A percentile compares a stretch with the other conserved stretches of the same genome.
phyloP scores from a whole-genome alignment of 2,113 vertebrate species.

The Tenrec ecaudatus region DNA sequence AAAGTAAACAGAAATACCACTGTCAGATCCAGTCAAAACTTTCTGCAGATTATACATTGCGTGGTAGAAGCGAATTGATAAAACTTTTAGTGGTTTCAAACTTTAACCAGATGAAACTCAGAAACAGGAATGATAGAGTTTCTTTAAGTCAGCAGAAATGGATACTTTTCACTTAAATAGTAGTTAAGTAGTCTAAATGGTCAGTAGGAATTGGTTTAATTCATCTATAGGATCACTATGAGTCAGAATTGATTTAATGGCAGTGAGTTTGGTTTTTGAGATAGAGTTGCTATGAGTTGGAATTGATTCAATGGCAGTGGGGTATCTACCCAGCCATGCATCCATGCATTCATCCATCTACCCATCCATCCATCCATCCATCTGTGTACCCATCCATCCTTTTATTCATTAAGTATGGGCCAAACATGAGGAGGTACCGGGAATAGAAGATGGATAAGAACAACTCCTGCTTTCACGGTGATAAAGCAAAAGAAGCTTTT shows the following conservation, averaged over 20 bases:
- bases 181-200: no score
- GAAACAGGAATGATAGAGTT: neutral
- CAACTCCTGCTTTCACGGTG: neutral
- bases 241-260: no score
- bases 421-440: neutral
- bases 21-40: neutral
- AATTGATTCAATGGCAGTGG: neutral
- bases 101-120: neutral
- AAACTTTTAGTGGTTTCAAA: neutral
- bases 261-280: no score
- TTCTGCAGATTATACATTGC: neutral
- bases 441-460: neutral
- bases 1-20: neutral
- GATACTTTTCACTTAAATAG: neutral
- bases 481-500: constrained; percentile 22
- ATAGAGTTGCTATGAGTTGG: neutral
- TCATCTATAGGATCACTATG: no score
- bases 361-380: neutral
- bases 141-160: neutral
- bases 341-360: neutral
- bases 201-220: no score
- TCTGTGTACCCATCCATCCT: neutral
- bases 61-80: neutral
- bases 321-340: neutral
- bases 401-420: neutral